A percentile compares a stretch with the other conserved stretches of the same genome.
Conservation (phyloP, 2,888 invertebrate genomes). For the Chymomyza amoena region DNA sequence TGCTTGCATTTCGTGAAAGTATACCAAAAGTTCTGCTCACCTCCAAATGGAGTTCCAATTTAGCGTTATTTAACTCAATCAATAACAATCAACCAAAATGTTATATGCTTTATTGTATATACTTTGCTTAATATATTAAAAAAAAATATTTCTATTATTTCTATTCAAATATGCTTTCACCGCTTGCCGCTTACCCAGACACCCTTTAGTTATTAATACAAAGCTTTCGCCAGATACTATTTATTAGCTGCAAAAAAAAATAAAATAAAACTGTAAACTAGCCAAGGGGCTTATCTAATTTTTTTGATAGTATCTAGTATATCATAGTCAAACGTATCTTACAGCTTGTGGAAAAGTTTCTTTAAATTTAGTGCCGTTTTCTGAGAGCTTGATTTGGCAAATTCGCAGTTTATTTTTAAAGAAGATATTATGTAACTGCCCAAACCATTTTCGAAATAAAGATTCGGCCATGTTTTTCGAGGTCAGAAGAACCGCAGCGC, state of each 20-base stretch:
- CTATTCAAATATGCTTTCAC: background rate
- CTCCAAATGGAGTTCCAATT: conserved; percentile 28
- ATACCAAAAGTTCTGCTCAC: background rate
- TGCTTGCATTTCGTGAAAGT: background rate
- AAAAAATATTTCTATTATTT: background rate
- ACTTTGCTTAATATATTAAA: too few species aligned
- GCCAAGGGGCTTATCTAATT: background rate
- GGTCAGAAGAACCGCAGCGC: too few species aligned
- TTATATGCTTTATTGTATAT: too few species aligned
- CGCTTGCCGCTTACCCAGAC: background rate
- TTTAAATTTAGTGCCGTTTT: too few species aligned
- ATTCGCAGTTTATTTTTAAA: too few species aligned
- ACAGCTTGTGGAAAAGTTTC: too few species aligned
- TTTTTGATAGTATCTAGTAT: background rate
- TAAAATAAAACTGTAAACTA: background rate
- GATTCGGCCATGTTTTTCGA: too few species aligned
- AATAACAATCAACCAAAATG: background rate
- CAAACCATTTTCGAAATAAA: too few species aligned
- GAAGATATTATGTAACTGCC: too few species aligned
- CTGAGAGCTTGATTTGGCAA: too few species aligned
- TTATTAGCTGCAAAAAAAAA: background rate
- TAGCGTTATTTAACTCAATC: background rate
- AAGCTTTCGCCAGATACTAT: background rate
- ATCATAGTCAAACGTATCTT: too few species aligned
- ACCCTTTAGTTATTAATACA: background rate